phyloP scores from a whole-genome alignment of 2,888 invertebrate genomes.

The Pollenia amentaria region DNA sequence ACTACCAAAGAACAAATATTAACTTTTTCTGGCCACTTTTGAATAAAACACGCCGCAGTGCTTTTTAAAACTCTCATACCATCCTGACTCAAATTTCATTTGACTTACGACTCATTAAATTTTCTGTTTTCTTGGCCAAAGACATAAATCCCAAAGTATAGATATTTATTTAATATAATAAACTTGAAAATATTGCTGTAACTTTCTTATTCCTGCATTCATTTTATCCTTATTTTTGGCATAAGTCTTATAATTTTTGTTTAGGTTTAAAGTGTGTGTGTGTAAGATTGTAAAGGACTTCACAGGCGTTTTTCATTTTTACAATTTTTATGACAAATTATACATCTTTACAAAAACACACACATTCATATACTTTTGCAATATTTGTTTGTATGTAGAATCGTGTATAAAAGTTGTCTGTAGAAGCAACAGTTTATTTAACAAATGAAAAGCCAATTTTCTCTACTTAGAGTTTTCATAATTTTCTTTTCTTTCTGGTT shows the following conservation, averaged over 20 bases:
- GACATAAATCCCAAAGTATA: slow-evolving; percentile 72
- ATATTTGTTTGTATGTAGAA: neutral
- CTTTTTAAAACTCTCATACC: neutral
- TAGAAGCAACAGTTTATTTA: slow-evolving; percentile 77
- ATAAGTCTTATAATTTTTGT: slow-evolving; percentile 37
- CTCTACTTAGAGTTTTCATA: slow-evolving; percentile 51
- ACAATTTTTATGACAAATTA: too few species aligned
- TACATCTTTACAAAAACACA: too few species aligned
- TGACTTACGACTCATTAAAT: slow-evolving; percentile 77
- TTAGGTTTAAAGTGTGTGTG: neutral
- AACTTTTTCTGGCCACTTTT: neutral
- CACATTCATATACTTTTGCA: too few species aligned
- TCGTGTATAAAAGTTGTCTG: slow-evolving; percentile 7
- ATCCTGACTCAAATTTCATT: slow-evolving; percentile 73
- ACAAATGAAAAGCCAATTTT: slow-evolving; percentile 72
- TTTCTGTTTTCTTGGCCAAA: slow-evolving; percentile 74
- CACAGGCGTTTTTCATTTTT: too few species aligned
- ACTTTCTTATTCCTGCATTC: neutral
- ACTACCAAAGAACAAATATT: neutral
- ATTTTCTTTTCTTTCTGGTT: slow-evolving; percentile 2
- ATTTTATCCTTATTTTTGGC: slow-evolving; percentile 20
- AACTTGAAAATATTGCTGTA: slow-evolving; percentile 56
- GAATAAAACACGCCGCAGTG: neutral
- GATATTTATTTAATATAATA: slow-evolving; percentile 51
- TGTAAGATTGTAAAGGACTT: too few species aligned